phyloP scores from a whole-genome alignment of 2,888 invertebrate species.

The Drosophila ezoana region DNA sequence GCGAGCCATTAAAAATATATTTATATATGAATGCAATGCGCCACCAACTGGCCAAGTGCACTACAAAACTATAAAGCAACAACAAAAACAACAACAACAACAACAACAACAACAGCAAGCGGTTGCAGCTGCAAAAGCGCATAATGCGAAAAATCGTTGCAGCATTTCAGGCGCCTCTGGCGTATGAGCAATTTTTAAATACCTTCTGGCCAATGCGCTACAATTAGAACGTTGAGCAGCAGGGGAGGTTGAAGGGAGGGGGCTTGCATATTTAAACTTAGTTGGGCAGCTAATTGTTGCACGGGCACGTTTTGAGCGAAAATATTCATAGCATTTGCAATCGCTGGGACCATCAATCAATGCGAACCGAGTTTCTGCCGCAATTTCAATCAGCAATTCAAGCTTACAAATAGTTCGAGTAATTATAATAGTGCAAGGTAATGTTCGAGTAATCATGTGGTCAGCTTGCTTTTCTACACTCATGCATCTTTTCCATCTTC shows the following conservation, averaged over 20 bases:
- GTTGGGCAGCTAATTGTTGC: conserved; percentile 23
- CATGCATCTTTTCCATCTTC: not conserved
- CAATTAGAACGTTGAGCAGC: conserved; percentile 29
- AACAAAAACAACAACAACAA: conserved; percentile 10
- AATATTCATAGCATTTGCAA: not conserved
- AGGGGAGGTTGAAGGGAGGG: not conserved
- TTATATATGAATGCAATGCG: conserved; percentile 55
- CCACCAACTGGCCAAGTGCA: conserved; percentile 68
- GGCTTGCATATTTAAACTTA: conserved; percentile 4
- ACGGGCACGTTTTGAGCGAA: not conserved
- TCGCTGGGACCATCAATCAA: conserved; percentile 24
- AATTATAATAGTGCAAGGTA: too few species aligned
- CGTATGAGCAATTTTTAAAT: conserved; percentile 31
- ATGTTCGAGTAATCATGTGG: not conserved
- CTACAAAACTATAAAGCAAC: conserved; percentile 52
- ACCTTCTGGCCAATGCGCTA: conserved; percentile 28
- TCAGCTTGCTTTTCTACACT: not conserved
- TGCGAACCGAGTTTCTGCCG: conserved; percentile 4
- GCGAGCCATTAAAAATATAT: conserved; percentile 52
- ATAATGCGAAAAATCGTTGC: conserved; percentile 45
- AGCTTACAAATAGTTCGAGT: not conserved
- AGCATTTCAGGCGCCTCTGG: conserved; percentile 46
- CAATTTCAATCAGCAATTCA: conserved; percentile 4
- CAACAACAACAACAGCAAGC: conserved; percentile 6
- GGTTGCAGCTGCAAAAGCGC: conserved; percentile 9